Evolutionary conservation across 2,888 invertebrate species (phyloP), one percentile per base, ranked within the genome.

Genomic region (Pristionchus japonicus): DNA sequence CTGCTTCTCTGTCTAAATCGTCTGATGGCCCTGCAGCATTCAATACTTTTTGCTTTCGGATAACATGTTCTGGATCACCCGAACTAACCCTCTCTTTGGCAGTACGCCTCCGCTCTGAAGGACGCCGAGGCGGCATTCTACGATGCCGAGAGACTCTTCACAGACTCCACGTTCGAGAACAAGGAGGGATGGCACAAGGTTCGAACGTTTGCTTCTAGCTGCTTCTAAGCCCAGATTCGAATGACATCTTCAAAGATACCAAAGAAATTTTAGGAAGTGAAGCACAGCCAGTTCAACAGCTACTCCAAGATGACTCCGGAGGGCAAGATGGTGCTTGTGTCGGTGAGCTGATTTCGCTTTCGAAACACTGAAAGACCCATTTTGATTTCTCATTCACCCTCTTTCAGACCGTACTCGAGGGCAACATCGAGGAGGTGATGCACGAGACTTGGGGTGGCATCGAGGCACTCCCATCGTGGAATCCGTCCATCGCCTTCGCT

Each of bases 401-500:
- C n/a, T 47, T 86, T 17, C 86, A 86, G 70, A 49, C 86, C 0
- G 31, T 74, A 11, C 74, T 86, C 47, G 74, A 86, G 0, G 70
- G 86, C 23, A 37, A 27, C 27, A 43, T 86, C 37, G 86, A 86
- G 1, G 37, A 67, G 3, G 86, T 86, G 13, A 86, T 86, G 86
- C 47, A 67, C n/a, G 86, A 86, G 74, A 86, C 86, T 9, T 86
- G 86, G 86, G 64, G 34, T 17, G 47, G 57, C 0, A 61, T 85
- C 49, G 61, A 85, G n/a, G 70, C 34, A 20, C 88, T 93, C 57
- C 90, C 93, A 3, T 83, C 91, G 80, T 93, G 93, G 93, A 93
- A 93, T 88, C 88, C 90, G 52, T 91, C 93, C 86, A 92, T 93
- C 86, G 92, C 91, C 20, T 93, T 92, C 85, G 92, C 92, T 1